phyloP scores from a whole-genome alignment of 2,888 invertebrate genomes.

The Rhabditophanes sp. region DNA sequence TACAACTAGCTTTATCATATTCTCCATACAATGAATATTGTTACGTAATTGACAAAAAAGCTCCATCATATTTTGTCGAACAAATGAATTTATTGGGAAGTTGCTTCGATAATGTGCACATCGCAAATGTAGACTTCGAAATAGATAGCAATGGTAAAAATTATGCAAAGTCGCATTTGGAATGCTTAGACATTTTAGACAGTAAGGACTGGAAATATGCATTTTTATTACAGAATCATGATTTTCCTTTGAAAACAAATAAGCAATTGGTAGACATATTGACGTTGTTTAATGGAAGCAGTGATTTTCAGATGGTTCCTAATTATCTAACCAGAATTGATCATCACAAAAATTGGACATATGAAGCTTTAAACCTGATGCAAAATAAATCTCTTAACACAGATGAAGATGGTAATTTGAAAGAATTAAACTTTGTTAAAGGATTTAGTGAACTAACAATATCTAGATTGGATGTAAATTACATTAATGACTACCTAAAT shows the following conservation, averaged over 20 bases:
- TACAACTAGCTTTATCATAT: constrained; percentile 6
- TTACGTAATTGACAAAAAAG: constrained; percentile 5
- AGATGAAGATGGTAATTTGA: too few relatives aligned
- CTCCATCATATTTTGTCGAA: constrained; percentile 3
- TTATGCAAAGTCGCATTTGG: constrained; percentile 1
- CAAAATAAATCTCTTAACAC: too few relatives aligned
- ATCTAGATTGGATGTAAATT: too few relatives aligned
- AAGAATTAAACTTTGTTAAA: too few relatives aligned
- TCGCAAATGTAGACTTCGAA: constrained; percentile 1
- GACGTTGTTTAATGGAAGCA: constrained; percentile 7
- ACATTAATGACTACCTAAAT: too few relatives aligned
- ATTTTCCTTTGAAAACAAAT: constrained; percentile 6
- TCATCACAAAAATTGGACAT: too few relatives aligned
- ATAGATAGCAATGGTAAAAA: constrained; percentile 2
- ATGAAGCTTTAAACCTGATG: too few relatives aligned
- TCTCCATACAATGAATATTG: constrained; percentile 7
- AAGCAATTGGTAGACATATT: constrained; percentile 5
- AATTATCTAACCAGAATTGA: too few relatives aligned
- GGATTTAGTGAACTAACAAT: too few relatives aligned
- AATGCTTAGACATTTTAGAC: constrained; percentile 4
- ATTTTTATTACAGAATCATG: constrained; percentile 7
- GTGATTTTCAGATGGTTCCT: constrained; percentile 6
- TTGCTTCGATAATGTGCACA: constrained; percentile 6
- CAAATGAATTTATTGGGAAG: constrained; percentile 3
- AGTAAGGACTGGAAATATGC: constrained; percentile 7